These are phyloP conservation scores for Mycetomoellerius zeteki DNA, from an alignment of 1,140 invertebrate species.

Conservation along the genomic window DNA sequence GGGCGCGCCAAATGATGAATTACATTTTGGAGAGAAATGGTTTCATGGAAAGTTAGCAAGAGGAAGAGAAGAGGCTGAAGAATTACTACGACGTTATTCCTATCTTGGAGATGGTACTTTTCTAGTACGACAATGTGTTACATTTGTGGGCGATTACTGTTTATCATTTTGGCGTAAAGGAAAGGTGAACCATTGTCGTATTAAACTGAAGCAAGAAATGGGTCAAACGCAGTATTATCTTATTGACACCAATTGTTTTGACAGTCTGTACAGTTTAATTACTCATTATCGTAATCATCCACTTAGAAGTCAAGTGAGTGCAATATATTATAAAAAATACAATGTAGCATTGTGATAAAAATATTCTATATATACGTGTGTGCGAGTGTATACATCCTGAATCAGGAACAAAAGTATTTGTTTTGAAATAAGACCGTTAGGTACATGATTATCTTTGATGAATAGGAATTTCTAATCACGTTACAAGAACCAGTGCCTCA, in stretches of 20 bases:
- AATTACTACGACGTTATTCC: slow-evolving; percentile 92
- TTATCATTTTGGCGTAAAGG: slow-evolving; percentile 97
- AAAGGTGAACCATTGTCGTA: slow-evolving; percentile 97
- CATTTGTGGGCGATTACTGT: slow-evolving; percentile 98
- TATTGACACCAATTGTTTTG: slow-evolving; percentile 96
- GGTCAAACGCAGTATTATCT: slow-evolving; percentile 97
- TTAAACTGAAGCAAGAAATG: slow-evolving; percentile 95
- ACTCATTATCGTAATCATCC: slow-evolving; percentile 96
- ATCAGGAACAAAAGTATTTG: slow-evolving; percentile 14
- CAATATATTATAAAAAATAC: neutral
- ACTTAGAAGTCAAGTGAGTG: slow-evolving; percentile 91
- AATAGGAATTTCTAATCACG: slow-evolving; percentile 94
- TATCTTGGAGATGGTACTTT: slow-evolving; percentile 98
- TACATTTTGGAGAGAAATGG: slow-evolving; percentile 98
- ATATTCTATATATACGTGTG: neutral
- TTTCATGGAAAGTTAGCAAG: slow-evolving; percentile 96
- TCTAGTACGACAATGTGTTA: slow-evolving; percentile 97
- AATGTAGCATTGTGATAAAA: neutral
- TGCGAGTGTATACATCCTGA: neutral
- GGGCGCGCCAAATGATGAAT: slow-evolving; percentile 89
- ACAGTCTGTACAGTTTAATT: slow-evolving; percentile 97
- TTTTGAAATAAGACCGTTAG: neutral
- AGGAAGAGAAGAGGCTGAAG: slow-evolving; percentile 92
- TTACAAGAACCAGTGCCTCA: slow-evolving; percentile 97
- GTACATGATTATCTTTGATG: slow-evolving; percentile 45